Conservation (phyloP, 1,140 invertebrate species). For the Muscidifurax raptorellus region DNA sequence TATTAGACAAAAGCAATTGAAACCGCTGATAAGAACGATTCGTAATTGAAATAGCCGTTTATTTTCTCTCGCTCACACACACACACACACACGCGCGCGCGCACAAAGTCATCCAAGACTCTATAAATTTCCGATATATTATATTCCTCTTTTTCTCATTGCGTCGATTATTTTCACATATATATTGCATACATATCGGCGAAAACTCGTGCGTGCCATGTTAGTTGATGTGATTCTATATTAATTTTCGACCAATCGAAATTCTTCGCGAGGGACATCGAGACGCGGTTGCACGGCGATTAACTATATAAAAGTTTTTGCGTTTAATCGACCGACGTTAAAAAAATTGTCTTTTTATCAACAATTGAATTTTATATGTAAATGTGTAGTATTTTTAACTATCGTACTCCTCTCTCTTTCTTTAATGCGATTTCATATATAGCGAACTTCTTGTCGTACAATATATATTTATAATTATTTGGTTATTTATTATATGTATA, state of each 20-base stretch:
- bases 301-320: conserved; percentile 14
- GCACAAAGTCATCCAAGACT: not conserved
- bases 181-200: not conserved
- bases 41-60: conserved; percentile 19
- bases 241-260: conserved; percentile 34
- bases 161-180: not conserved
- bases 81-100: not conserved
- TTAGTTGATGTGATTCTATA: not conserved
- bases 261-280: not conserved
- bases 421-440: too few relatives aligned
- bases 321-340: not conserved
- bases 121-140: too few relatives aligned
- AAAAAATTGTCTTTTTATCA: conserved; percentile 10
- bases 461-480: conserved; percentile 5
- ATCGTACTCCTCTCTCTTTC: not conserved
- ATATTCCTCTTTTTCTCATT: not conserved
- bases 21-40: conserved; percentile 40
- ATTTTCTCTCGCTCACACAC: not conserved
- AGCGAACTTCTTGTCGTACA: too few relatives aligned
- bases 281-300: not conserved
- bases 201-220: not conserved
- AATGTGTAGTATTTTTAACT: not conserved
- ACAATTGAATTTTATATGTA: conserved; percentile 1
- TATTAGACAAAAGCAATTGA: conserved; percentile 34
- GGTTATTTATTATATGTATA: conserved; percentile 23